Percentiles rank a stretch among this genome's conserved stretches.
Evolutionary conservation across 2,797 vertebrate genomes (phyloP).

Genomic region (Gymnodraco acuticeps): DNA sequence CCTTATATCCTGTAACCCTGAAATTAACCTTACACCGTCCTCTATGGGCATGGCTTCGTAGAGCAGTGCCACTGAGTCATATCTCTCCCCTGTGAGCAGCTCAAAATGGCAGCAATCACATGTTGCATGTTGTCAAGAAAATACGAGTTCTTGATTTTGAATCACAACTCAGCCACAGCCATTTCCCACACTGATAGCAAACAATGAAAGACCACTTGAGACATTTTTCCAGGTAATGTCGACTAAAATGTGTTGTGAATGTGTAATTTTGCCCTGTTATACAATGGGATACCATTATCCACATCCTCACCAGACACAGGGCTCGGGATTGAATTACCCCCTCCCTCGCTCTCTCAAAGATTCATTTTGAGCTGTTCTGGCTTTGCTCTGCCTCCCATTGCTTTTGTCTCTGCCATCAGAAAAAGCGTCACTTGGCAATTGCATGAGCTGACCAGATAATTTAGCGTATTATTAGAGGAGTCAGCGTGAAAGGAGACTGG

Average conservation of each 20-base stretch:
- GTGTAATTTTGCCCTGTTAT: constrained; percentile 55
- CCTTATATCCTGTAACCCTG: constrained; percentile 46
- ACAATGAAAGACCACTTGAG: constrained; percentile 24
- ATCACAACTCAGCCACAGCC: constrained; percentile 10
- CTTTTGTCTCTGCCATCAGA: constrained; percentile 45
- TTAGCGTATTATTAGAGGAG: constrained; percentile 36
- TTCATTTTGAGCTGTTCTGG: constrained; percentile 71
- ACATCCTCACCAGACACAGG: constrained; percentile 65
- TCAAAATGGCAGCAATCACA: constrained; percentile 30
- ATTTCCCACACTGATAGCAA: constrained; percentile 32
- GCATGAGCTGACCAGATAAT: constrained; percentile 42
- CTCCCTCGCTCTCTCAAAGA: constrained; percentile 44
- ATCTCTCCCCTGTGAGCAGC: constrained; percentile 27
- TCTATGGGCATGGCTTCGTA: constrained; percentile 40
- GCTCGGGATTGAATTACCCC: constrained; percentile 68
- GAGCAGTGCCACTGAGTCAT: constrained; percentile 31
- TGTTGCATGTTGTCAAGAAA: constrained; percentile 19
- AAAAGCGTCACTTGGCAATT: constrained; percentile 21
- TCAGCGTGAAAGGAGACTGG: constrained; percentile 14
- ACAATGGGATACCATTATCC: constrained; percentile 65
- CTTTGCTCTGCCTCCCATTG: constrained; percentile 61
- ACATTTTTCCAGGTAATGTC: constrained; percentile 43
- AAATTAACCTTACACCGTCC: constrained; percentile 41
- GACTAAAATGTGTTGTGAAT: constrained; percentile 54
- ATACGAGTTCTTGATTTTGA: neutral